These are phyloP conservation scores for Matsumyia berberina DNA, from an alignment of 2,888 invertebrate genomes.

Conservation along the genomic window DNA sequence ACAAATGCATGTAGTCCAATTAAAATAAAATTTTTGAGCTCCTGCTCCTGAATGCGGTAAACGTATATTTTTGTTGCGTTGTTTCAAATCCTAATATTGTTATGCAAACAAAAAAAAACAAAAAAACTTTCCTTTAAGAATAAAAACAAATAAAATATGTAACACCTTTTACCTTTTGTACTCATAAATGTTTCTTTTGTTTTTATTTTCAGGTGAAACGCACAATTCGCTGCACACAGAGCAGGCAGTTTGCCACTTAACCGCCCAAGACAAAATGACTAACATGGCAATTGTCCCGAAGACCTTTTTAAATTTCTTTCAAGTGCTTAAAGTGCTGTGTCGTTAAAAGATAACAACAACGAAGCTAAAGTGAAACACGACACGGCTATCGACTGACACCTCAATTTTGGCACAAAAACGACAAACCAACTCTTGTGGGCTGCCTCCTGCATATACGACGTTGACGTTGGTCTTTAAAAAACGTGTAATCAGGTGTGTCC, in stretches of 20 bases:
- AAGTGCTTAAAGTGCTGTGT: constrained; percentile 59
- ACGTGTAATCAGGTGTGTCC: constrained; percentile 41
- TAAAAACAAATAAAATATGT: constrained; percentile 32
- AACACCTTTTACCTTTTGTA: constrained; percentile 21
- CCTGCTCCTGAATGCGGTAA: constrained; percentile 34
- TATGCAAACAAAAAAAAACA: no score
- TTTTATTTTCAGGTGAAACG: constrained; percentile 62
- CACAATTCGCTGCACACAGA: constrained; percentile 39
- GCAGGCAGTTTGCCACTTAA: constrained; percentile 60
- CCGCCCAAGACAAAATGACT: constrained; percentile 78
- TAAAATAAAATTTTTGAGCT: constrained; percentile 39
- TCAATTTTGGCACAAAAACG: constrained; percentile 75
- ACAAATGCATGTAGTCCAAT: constrained; percentile 25
- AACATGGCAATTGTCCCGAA: constrained; percentile 82
- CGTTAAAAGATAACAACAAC: constrained; percentile 64
- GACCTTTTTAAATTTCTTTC: constrained; percentile 80
- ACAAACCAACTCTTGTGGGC: constrained; percentile 49
- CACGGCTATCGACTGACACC: constrained; percentile 78
- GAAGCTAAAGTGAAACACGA: constrained; percentile 68
- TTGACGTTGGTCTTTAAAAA: constrained; percentile 48
- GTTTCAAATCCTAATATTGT: neutral
- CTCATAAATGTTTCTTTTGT: constrained; percentile 57
- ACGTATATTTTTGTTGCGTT: constrained; percentile 11
- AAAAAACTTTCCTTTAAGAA: constrained; percentile 20
- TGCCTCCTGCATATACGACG: constrained; percentile 59